Conservation (phyloP, 2,113 vertebrate species). For the Cheilinus undulatus region DNA sequence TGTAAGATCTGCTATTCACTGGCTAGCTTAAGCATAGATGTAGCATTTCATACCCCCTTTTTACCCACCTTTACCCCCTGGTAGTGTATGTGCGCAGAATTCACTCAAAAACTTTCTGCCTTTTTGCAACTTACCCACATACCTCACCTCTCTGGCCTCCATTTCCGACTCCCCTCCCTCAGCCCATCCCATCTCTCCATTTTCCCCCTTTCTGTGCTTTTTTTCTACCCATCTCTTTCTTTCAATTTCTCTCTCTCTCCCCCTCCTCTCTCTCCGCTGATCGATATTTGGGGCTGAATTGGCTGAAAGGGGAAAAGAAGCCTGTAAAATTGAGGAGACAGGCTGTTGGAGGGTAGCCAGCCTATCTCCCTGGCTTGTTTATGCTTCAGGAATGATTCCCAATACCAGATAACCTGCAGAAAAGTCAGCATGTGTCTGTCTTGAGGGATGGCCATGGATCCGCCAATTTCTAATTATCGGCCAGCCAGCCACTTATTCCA, state of each 20-base stretch:
- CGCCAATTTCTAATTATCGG: conserved; percentile 76
- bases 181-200: conserved; percentile 48
- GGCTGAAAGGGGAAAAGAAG: conserved; percentile 80
- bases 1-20: too few species aligned
- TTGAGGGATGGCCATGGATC: conserved; percentile 75
- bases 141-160: conserved; percentile 69
- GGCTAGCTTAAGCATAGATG: too few species aligned
- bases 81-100: not conserved
- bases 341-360: conserved; percentile 75
- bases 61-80: not conserved
- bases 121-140: conserved; percentile 57
- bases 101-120: conserved; percentile 56
- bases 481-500: conserved; percentile 61
- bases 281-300: conserved; percentile 83
- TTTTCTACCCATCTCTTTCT: conserved; percentile 53
- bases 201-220: conserved; percentile 45
- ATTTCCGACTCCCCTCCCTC: conserved; percentile 53
- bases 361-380: conserved; percentile 79
- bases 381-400: conserved; percentile 82
- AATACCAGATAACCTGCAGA: conserved; percentile 79
- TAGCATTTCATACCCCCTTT: not conserved
- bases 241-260: conserved; percentile 42
- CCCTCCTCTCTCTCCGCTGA: conserved; percentile 51
- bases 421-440: conserved; percentile 79
- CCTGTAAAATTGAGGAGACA: conserved; percentile 80